Conservation (phyloP, 2,888 invertebrate genomes). For the Myopa tessellatipennis region DNA sequence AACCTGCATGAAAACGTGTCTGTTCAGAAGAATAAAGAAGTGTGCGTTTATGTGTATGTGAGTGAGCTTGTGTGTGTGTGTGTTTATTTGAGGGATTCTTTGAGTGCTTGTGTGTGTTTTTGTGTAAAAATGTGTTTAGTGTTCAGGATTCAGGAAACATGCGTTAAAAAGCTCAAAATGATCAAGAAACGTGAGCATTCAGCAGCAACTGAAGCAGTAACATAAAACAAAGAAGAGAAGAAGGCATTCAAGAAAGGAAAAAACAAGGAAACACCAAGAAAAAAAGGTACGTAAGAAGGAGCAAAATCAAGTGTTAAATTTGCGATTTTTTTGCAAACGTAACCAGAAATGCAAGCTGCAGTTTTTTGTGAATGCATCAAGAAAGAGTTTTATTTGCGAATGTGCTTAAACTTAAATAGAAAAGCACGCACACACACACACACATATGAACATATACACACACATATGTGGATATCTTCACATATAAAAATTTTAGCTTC, state of each 20-base stretch:
- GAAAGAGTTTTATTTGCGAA: not conserved
- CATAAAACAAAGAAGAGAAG: not conserved
- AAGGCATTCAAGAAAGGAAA: not conserved
- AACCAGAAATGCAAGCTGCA: not conserved
- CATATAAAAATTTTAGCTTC: not conserved
- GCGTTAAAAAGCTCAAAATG: constrained; percentile 33
- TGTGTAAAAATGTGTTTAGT: not conserved
- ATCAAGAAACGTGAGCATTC: not conserved
- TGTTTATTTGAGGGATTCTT: not conserved
- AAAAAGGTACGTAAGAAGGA: too few species aligned
- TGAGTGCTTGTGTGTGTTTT: not conserved
- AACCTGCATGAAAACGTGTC: not conserved
- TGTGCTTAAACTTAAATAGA: not conserved
- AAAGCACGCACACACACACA: not conserved
- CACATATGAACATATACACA: not conserved
- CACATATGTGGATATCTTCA: not conserved
- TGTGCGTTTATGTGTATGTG: not conserved
- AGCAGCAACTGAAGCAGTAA: not conserved
- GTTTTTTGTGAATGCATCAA: too few species aligned
- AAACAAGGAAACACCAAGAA: not conserved
- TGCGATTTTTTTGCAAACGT: not conserved
- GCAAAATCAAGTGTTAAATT: not conserved
- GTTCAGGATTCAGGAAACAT: constrained; percentile 20
- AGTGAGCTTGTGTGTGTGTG: not conserved
- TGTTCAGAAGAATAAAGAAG: not conserved